Conservation (phyloP, 2,888 invertebrate species). For the Macrophya annulata region DNA sequence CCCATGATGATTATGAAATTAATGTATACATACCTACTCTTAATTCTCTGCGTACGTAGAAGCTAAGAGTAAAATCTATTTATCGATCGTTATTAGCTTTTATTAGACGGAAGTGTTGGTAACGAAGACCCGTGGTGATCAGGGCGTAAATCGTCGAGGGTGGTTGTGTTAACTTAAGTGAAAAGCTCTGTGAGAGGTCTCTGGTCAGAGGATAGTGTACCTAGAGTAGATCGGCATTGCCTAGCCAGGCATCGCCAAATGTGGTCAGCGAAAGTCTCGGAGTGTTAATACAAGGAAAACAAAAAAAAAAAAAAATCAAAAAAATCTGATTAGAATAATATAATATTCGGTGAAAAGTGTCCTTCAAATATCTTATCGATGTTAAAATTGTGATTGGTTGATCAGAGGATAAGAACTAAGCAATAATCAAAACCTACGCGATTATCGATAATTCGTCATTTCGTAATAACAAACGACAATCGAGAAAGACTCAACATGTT, state of each 20-base stretch:
- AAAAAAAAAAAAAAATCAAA: neutral
- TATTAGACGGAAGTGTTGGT: conserved; percentile 73
- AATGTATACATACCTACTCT: neutral
- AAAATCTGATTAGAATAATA: too few species aligned
- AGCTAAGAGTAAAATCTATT: conserved; percentile 51
- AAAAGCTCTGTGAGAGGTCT: conserved; percentile 75
- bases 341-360: neutral
- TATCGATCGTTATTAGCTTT: conserved; percentile 71
- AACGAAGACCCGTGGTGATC: conserved; percentile 55
- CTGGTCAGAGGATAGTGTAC: conserved; percentile 55
- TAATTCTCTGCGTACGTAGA: conserved; percentile 10
- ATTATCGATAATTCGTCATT: conserved; percentile 13
- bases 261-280: conserved; percentile 29
- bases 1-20: conserved; percentile 26
- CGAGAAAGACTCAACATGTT: neutral
- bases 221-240: conserved; percentile 49
- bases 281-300: neutral
- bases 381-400: conserved; percentile 23
- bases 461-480: neutral
- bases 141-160: conserved; percentile 67
- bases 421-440: conserved; percentile 10
- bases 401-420: conserved; percentile 27
- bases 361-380: neutral
- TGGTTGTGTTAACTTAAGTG: conserved; percentile 76
- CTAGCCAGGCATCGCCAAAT: conserved; percentile 53